A percentile compares a stretch with the other conserved stretches of the same genome.
phyloP scores from a whole-genome alignment of 2,113 vertebrate species.

The Gadus macrocephalus region DNA sequence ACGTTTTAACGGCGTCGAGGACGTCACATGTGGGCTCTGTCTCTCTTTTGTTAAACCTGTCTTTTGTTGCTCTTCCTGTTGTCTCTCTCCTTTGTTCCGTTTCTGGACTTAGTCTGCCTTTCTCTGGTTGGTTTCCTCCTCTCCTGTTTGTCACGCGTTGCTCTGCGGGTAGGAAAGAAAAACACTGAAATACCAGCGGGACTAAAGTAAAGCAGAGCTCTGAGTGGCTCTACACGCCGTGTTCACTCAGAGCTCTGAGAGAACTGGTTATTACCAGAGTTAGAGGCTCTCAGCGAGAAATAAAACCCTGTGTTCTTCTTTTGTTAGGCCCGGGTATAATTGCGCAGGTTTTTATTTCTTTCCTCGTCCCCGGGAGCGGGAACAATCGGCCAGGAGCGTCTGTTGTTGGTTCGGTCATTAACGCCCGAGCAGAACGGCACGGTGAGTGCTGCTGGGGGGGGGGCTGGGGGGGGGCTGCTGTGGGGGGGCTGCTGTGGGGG shows the following conservation, averaged over 20 bases:
- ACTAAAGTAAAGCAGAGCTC: conserved; percentile 8
- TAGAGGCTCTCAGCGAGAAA: conserved; percentile 13
- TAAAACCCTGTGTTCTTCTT: conserved; percentile 20
- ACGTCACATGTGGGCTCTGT: background rate
- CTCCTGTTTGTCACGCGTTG: conserved; percentile 19
- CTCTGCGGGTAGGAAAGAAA: no score
- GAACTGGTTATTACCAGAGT: conserved; percentile 21
- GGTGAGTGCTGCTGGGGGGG: no score
- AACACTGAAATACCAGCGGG: background rate
- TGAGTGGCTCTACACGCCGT: conserved; percentile 21
- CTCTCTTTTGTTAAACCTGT: background rate
- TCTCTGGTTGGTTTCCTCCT: conserved; percentile 2
- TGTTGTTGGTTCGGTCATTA: no score
- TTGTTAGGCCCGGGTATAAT: conserved; percentile 42
- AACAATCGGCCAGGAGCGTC: no score
- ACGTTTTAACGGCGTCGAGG: background rate
- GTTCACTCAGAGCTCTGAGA: conserved; percentile 8
- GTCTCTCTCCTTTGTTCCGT: background rate
- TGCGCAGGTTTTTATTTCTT: conserved; percentile 46
- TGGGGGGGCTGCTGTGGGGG: no score
- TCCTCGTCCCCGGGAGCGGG: background rate
- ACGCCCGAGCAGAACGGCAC: no score
- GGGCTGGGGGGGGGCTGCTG: no score
- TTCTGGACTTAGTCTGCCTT: background rate
- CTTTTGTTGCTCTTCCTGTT: background rate